Conservation (phyloP, 2,888 invertebrate genomes). For the Xylota segnis region DNA sequence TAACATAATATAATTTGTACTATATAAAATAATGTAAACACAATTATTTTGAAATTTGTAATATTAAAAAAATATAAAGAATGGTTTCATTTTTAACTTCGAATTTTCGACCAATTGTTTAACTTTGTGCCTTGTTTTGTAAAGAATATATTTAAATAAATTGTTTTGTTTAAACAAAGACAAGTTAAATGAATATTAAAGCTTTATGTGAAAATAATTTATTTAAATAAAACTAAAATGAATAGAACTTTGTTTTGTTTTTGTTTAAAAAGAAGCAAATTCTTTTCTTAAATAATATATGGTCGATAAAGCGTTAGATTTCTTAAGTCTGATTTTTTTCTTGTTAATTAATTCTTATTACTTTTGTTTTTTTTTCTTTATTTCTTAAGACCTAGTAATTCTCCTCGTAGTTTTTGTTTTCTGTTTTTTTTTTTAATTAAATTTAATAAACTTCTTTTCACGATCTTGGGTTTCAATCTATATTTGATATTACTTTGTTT, state of each 20-base stretch:
- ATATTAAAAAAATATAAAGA: background rate
- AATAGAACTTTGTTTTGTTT: conserved; percentile 15
- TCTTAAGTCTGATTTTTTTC: conserved; percentile 70
- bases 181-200: conserved; percentile 55
- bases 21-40: conserved; percentile 61
- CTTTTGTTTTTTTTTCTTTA: conserved; percentile 23
- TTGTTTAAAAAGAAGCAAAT: conserved; percentile 23
- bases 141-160: conserved; percentile 17
- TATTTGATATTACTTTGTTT: conserved; percentile 45
- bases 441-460: conserved; percentile 55
- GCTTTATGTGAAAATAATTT: conserved; percentile 39
- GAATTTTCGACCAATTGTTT: conserved; percentile 68
- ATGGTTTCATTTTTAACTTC: conserved; percentile 12
- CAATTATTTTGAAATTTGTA: conserved; percentile 2
- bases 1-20: conserved; percentile 73
- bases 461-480: conserved; percentile 36
- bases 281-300: conserved; percentile 62
- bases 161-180: conserved; percentile 29
- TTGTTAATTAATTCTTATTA: conserved; percentile 21
- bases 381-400: conserved; percentile 72
- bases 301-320: conserved; percentile 77
- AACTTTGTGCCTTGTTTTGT: conserved; percentile 62
- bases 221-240: conserved; percentile 1
- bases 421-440: conserved; percentile 43
- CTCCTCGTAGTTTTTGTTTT: conserved; percentile 55